A percentile compares a stretch with the other conserved stretches of the same genome.
These are phyloP conservation scores for Drosophila sulfurigaster DNA, from an alignment of 1,140 invertebrate genomes.

Conservation along the genomic window DNA sequence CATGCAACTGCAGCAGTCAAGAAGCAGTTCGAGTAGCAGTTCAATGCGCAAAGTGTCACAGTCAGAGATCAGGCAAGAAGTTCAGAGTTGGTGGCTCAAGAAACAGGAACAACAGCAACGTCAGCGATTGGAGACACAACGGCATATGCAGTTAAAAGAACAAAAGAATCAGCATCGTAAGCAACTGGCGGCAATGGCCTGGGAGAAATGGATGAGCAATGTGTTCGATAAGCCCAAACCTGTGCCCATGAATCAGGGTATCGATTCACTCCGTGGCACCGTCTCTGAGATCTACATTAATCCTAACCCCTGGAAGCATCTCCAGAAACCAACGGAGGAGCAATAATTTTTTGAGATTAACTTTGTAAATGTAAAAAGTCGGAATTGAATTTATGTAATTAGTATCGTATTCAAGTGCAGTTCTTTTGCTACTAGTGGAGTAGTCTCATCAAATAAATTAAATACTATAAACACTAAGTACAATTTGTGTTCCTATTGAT, in stretches of 20 bases:
- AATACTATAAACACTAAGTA: constrained; percentile 2
- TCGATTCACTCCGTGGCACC: constrained; percentile 63
- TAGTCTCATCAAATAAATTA: background rate
- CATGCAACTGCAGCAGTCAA: background rate
- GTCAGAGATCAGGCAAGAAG: constrained; percentile 50
- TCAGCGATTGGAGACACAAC: constrained; percentile 34
- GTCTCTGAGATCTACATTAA: constrained; percentile 64
- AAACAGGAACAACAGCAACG: constrained; percentile 45
- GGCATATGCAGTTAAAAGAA: constrained; percentile 5
- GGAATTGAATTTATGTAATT: constrained; percentile 1
- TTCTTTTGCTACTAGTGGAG: background rate
- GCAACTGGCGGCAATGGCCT: constrained; percentile 44
- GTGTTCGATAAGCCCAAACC: constrained; percentile 66
- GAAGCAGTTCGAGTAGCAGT: background rate
- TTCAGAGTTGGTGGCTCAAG: constrained; percentile 58
- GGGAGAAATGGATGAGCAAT: constrained; percentile 57
- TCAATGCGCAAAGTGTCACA: constrained; percentile 36
- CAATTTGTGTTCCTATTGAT: too few relatives aligned
- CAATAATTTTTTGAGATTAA: background rate
- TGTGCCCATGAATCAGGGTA: constrained; percentile 70
- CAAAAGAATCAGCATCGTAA: constrained; percentile 43
- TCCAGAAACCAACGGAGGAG: background rate
- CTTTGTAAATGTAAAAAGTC: constrained; percentile 3
- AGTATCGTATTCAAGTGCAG: background rate
- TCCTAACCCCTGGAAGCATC: constrained; percentile 49